phyloP scores from a whole-genome alignment of 2,888 invertebrate genomes.

The Norana najaformis region DNA sequence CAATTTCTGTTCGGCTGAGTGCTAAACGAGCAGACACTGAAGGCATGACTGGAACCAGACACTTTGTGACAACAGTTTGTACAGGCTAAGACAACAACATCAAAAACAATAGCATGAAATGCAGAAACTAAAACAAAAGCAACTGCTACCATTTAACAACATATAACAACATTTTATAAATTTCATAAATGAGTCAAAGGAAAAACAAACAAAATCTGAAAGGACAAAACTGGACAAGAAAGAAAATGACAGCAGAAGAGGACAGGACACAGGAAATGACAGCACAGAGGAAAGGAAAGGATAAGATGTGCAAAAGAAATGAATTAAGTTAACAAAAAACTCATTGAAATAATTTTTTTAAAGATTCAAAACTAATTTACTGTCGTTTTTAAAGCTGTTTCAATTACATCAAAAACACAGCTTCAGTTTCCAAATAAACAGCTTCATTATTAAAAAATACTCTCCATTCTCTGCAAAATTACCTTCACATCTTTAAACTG shows the following conservation, averaged over 20 bases:
- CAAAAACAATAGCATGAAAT: neutral
- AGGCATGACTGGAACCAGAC: neutral
- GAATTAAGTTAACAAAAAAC: neutral
- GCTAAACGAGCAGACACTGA: neutral
- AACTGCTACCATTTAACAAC: neutral
- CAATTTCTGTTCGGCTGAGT: neutral
- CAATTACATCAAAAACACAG: too few relatives aligned
- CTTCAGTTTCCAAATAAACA: neutral
- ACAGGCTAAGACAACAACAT: neutral
- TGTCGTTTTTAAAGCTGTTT: too few relatives aligned
- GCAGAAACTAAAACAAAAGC: neutral
- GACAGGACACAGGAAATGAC: neutral
- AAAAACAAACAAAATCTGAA: neutral
- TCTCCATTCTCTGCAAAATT: neutral
- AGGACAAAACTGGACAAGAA: neutral
- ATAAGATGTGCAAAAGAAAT: neutral
- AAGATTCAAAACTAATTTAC: neutral
- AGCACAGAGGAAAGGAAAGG: neutral
- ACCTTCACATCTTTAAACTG: neutral
- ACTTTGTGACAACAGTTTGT: conserved; percentile 1
- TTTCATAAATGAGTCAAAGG: neutral
- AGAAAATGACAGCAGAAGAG: neutral
- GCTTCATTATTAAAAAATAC: neutral
- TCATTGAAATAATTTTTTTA: neutral
- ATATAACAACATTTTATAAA: neutral